phyloP scores from a whole-genome alignment of 1,140 invertebrate genomes.

The Drosophila nannoptera region DNA sequence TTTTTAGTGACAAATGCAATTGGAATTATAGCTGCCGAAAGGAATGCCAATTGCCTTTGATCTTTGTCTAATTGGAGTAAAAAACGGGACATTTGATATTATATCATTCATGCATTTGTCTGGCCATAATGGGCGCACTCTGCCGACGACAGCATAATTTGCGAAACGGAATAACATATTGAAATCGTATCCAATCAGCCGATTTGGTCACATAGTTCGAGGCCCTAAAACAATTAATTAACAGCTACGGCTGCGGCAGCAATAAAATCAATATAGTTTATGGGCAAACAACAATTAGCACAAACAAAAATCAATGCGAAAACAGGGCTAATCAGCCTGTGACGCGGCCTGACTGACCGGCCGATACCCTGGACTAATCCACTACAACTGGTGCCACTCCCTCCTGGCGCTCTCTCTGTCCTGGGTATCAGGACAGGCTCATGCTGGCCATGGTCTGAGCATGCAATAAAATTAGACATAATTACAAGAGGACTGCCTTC shows the following conservation, averaged over 20 bases:
- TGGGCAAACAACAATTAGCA: conserved; percentile 32
- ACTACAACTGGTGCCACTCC: no score
- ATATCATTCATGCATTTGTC: no score
- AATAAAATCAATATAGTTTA: conserved; percentile 44
- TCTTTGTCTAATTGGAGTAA: no score
- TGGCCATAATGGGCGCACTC: no score
- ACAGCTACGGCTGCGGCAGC: conserved; percentile 21
- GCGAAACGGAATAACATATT: not conserved
- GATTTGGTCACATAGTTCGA: conserved; percentile 18
- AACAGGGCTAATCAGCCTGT: conserved; percentile 5
- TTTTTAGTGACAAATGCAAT: no score
- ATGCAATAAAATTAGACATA: conserved; percentile 75
- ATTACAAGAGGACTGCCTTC: conserved; percentile 58
- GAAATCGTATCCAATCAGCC: conserved; percentile 15
- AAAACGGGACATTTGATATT: no score
- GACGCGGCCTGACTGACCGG: not conserved
- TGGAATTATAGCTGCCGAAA: no score
- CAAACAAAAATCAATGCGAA: conserved; percentile 37
- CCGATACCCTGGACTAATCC: not conserved
- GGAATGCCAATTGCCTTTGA: no score
- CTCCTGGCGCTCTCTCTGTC: no score
- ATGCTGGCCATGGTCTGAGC: not conserved
- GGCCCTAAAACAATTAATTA: conserved; percentile 39
- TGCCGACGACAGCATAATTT: conserved; percentile 1
- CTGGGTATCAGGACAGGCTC: not conserved